Base-by-base conservation (phyloP, 64 coral and sea anemone genomes). In the Stichodactyla mertensii region DNA sequence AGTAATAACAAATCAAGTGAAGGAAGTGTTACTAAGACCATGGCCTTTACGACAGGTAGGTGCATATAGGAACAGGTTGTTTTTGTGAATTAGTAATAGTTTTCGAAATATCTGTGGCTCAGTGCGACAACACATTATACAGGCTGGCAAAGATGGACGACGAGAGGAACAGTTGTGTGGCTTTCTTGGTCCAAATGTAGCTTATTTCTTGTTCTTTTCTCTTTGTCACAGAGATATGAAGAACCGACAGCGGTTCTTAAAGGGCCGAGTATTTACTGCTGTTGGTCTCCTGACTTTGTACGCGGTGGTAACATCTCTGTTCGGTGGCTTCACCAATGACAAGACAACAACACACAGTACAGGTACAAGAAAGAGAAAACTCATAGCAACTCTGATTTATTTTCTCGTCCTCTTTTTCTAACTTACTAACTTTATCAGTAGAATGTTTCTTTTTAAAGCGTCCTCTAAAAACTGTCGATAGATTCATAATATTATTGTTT, bases 181-280 rank as follows among this genome's bases (percentile, higher is more conserved):
- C 20, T 6, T 66, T 66, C 62, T 66, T 6, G 5, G 22, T 20
- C 20, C 62, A 66, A 66, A 66, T 66, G 62, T 66, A 66, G 19
- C 62, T 66, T 66, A 9, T 18, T 0, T 7, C 62, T 66, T 6
- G 5, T n/a, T 66, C 22, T 22, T 66, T 22, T 66, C 12, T 66
- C 22, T 66, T 66, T 22, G 18, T 66, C 22, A 66, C 62, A 66
- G 62, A 66, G 62, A 9, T 12, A 84, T 84, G 82, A 84, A 22
- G 82, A 84, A 52, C 18, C 82, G 82, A 60, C 19, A 24, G 20
- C 54, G 82, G 52, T 84, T 84, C 82, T 84, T 84, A 6, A 84
- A 84, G 19, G 16, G 18, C 12, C 82, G 82, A 7, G 82, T n/a
- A 0, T 0, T 84, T 6, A 52, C 19, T 24, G 54, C 57, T 36